These are phyloP conservation scores for Spizaetus ornatus DNA, from an alignment of 2,113 vertebrate species.

Conservation along the genomic window DNA sequence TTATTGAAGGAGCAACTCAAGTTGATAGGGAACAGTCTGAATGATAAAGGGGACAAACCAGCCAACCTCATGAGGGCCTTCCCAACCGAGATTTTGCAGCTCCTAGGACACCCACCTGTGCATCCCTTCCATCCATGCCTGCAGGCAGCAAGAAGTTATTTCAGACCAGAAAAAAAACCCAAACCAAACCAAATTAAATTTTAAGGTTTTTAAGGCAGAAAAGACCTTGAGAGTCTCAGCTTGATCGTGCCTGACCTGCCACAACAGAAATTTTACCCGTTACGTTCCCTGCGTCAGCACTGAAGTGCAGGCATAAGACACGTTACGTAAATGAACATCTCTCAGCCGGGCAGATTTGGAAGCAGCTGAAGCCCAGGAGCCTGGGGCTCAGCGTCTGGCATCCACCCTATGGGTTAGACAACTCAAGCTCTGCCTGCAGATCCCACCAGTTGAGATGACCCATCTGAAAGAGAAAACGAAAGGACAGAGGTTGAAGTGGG, in stretches of 20 bases:
- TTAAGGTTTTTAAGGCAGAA: background rate
- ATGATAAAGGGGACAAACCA: background rate
- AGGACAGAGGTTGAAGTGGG: background rate
- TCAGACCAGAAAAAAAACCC: background rate
- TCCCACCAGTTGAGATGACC: background rate
- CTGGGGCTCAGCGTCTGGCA: background rate
- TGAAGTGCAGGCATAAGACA: no score
- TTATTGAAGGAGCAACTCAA: background rate
- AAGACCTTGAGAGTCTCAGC: background rate
- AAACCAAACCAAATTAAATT: background rate
- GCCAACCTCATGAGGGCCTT: background rate
- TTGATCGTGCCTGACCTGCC: background rate
- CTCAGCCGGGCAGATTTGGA: background rate
- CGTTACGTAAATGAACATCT: fast-evolving
- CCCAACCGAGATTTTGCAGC: background rate
- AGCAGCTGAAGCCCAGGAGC: background rate
- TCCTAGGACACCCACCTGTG: background rate
- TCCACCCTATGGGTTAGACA: background rate
- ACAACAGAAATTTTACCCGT: no score
- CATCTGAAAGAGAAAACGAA: background rate
- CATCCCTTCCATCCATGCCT: background rate
- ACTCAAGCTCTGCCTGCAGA: background rate
- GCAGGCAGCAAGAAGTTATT: background rate
- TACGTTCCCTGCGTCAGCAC: fast-evolving
- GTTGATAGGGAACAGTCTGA: background rate